Evolutionary conservation across 2,888 invertebrate genomes (phyloP).

Genomic region (Metopia argyrocephala): DNA sequence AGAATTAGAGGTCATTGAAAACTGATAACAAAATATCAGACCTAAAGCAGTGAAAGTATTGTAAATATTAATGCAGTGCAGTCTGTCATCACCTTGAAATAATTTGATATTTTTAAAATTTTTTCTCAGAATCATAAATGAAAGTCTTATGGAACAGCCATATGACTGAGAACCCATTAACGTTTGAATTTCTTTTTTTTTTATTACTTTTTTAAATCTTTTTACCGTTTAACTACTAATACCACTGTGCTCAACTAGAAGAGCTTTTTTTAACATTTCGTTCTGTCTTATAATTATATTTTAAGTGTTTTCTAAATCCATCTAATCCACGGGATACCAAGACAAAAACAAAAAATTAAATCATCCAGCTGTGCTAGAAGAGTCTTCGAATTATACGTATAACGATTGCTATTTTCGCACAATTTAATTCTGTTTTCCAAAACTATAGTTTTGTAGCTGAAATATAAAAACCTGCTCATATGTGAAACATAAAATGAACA

Average conservation of each 20-base stretch:
- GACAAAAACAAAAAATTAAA: not conserved
- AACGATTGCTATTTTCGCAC: constrained; percentile 26
- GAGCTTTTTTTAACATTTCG: constrained; percentile 11
- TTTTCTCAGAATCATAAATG: no score
- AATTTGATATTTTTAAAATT: no score
- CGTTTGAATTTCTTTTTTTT: no score
- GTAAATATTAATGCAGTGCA: no score
- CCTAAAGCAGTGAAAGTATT: not conserved
- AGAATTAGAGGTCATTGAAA: constrained; percentile 16
- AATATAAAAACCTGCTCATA: not conserved
- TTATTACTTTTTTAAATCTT: no score
- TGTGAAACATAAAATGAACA: not conserved
- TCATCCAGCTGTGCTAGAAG: constrained; percentile 6
- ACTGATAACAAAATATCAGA: not conserved
- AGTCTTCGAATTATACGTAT: not conserved
- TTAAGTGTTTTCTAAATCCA: constrained; percentile 12
- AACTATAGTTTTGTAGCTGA: constrained; percentile 13
- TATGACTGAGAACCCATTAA: no score
- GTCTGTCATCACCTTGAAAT: no score
- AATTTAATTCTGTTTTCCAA: constrained; percentile 44
- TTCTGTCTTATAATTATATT: constrained; percentile 13
- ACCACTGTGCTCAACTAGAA: no score
- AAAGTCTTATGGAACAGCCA: no score
- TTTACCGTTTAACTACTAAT: no score
- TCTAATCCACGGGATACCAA: constrained; percentile 7